Conservation (phyloP, 2,113 vertebrate species). For the Psettodes erumei region DNA sequence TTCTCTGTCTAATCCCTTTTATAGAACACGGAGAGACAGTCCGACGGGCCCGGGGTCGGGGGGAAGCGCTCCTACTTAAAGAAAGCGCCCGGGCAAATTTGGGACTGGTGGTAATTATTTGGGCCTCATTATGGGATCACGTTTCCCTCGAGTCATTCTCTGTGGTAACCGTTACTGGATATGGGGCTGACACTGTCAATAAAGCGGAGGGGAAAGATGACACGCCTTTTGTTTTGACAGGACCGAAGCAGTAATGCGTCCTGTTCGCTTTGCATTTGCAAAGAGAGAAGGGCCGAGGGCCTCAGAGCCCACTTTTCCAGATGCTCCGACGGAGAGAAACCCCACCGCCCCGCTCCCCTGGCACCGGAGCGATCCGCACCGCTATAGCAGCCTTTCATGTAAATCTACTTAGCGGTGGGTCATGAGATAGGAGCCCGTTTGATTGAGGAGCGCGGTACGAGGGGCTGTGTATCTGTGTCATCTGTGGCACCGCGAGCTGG, state of each 20-base stretch:
- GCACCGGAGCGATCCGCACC: slow-evolving; percentile 16
- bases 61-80: slow-evolving; percentile 66
- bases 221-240: slow-evolving; percentile 80
- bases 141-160: slow-evolving; percentile 74
- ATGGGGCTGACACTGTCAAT: slow-evolving; percentile 74
- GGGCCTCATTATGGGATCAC: slow-evolving; percentile 78
- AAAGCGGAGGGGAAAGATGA: slow-evolving; percentile 73
- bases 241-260: slow-evolving; percentile 68
- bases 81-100: slow-evolving; percentile 71
- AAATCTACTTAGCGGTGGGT: slow-evolving; percentile 46
- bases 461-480: slow-evolving; percentile 47
- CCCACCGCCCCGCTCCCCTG: slow-evolving; percentile 29
- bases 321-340: slow-evolving; percentile 40
- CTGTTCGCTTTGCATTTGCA: slow-evolving; percentile 70
- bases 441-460: slow-evolving; percentile 44
- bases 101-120: slow-evolving; percentile 77
- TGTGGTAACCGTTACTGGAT: slow-evolving; percentile 75
- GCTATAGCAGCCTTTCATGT: slow-evolving; percentile 37
- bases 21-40: slow-evolving; percentile 75
- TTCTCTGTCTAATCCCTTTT: slow-evolving; percentile 67
- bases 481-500: slow-evolving; percentile 45
- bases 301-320: slow-evolving; percentile 64
- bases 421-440: slow-evolving; percentile 39
- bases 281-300: slow-evolving; percentile 36
- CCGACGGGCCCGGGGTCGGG: slow-evolving; percentile 51